These are phyloP conservation scores for Sapajus apella DNA, from an alignment of 2,113 vertebrate species.

Conservation along the genomic window DNA sequence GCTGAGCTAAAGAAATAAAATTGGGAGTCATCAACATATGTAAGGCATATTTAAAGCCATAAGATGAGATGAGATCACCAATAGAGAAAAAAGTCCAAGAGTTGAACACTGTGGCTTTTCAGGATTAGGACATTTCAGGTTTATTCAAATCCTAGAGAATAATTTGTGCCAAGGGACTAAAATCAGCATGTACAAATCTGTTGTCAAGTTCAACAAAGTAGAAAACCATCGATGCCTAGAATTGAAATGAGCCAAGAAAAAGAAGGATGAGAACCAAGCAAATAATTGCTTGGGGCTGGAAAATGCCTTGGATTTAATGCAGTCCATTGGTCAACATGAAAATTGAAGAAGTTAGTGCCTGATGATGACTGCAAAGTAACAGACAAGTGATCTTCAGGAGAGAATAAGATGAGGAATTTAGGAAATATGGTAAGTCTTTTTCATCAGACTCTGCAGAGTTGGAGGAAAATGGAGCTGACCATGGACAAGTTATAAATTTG, in stretches of 20 bases:
- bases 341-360: neutral
- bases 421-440: neutral
- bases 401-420: neutral
- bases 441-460: neutral
- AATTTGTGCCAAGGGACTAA: neutral
- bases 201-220: neutral
- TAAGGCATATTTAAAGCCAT: neutral
- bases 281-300: neutral
- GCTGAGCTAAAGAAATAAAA: slow-evolving; percentile 36
- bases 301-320: neutral
- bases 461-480: neutral
- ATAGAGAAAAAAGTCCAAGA: neutral
- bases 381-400: neutral
- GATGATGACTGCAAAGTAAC: neutral
- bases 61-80: neutral
- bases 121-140: neutral
- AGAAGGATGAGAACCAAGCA: neutral
- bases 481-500: neutral
- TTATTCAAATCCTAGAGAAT: slow-evolving; percentile 1
- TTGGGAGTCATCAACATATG: neutral
- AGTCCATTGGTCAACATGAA: neutral
- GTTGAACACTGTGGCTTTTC: neutral
- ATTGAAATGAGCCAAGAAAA: neutral
- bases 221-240: neutral
- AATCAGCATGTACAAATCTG: neutral